Evolutionary conservation across 2,113 vertebrate genomes (phyloP).

Genomic region (Apaloderma vittatum): DNA sequence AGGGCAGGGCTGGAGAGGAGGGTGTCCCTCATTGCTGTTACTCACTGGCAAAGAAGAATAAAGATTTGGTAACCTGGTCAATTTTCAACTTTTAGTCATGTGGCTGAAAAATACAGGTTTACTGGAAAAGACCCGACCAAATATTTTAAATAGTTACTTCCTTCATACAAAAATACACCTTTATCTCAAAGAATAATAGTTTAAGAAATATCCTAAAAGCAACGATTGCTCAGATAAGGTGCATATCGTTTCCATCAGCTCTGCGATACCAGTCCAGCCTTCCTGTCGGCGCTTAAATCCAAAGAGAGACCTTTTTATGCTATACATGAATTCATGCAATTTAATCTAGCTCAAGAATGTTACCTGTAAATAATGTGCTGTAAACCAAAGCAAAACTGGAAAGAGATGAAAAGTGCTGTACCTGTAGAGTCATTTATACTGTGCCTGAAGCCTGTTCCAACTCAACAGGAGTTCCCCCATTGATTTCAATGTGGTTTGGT

Average conservation of each 20-base stretch:
- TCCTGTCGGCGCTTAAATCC: not conserved
- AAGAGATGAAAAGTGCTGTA: not conserved
- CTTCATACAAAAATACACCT: not conserved
- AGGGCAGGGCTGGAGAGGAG: rapidly evolving
- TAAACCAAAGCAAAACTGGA: not conserved
- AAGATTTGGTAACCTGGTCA: not conserved
- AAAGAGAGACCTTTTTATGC: not conserved
- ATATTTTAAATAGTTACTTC: not conserved
- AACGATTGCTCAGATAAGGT: not conserved
- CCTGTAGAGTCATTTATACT: not conserved
- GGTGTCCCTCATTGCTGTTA: not conserved
- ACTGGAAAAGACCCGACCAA: not conserved
- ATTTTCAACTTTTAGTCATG: not conserved
- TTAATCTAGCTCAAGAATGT: not conserved
- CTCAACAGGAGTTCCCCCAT: not conserved
- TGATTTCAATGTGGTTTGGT: not conserved
- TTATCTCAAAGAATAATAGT: not conserved
- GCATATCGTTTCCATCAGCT: not conserved
- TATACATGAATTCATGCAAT: not conserved
- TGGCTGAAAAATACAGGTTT: not conserved
- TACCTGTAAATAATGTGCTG: not conserved
- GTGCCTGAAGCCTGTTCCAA: conserved; percentile 1
- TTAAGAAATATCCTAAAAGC: not conserved
- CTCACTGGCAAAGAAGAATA: not conserved
- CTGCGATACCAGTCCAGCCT: not conserved